Percentiles rank a stretch among this genome's conserved stretches.
These are phyloP conservation scores for Stichodactyla mertensii DNA, from an alignment of 64 coral and sea anemone genomes.

Conservation along the genomic window DNA sequence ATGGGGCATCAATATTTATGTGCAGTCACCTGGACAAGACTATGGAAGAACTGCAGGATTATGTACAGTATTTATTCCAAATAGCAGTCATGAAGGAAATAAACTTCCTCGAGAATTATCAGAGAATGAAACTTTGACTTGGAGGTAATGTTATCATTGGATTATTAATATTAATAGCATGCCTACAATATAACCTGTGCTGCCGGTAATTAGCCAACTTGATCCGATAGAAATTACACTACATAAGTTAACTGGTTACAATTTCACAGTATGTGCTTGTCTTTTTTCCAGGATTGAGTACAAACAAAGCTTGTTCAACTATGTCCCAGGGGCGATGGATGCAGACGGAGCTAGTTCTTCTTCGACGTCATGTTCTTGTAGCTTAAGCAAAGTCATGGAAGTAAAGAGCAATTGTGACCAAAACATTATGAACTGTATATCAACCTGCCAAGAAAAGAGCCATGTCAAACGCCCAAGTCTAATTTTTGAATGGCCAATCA, in stretches of 20 bases:
- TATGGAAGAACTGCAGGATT: constrained; percentile 32
- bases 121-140: background rate
- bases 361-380: background rate
- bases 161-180: no score
- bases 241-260: no score
- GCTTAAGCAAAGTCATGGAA: constrained; percentile 12
- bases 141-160: background rate
- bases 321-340: background rate
- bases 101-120: background rate
- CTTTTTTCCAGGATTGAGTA: background rate
- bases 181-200: no score
- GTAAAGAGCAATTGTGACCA: background rate
- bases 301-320: background rate
- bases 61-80: constrained; percentile 9
- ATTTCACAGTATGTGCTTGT: background rate
- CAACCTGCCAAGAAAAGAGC: background rate
- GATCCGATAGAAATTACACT: no score
- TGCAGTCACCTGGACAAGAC: constrained; percentile 62
- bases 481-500: constrained; percentile 22
- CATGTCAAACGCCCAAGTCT: background rate
- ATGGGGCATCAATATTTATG: constrained; percentile 85
- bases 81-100: constrained; percentile 11
- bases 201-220: no score
- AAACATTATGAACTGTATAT: constrained; percentile 7
- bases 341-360: background rate